phyloP scores from a whole-genome alignment of 2,113 vertebrate species.

The Neolamprologus modestus region DNA sequence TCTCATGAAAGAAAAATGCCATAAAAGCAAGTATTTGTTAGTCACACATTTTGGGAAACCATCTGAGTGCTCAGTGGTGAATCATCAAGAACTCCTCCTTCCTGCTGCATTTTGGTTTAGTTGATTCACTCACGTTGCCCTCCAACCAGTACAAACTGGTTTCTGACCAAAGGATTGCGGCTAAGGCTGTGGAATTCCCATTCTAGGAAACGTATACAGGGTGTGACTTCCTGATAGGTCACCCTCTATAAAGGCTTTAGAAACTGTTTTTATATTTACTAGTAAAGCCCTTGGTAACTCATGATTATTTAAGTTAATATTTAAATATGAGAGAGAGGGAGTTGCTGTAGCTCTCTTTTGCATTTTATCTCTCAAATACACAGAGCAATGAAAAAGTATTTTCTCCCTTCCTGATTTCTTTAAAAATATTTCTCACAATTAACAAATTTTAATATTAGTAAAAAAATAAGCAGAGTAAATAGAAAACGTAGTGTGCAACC shows the following conservation, averaged over 20 bases:
- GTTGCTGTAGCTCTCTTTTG: background rate
- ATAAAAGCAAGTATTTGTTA: background rate
- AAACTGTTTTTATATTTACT: background rate
- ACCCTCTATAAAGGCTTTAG: background rate
- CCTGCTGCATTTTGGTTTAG: background rate
- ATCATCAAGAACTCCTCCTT: background rate
- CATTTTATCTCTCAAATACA: background rate
- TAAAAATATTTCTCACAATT: background rate
- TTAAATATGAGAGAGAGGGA: background rate
- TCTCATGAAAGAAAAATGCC: background rate
- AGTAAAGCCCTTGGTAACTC: background rate
- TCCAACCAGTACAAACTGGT: background rate
- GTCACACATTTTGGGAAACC: background rate
- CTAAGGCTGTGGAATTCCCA: background rate
- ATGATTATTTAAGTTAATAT: background rate
- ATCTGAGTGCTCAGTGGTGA: background rate
- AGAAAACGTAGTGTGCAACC: background rate
- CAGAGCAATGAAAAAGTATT: background rate
- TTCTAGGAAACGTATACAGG: background rate
- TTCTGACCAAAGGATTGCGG: background rate
- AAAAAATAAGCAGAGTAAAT: background rate
- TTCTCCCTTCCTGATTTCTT: background rate
- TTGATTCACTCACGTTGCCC: background rate
- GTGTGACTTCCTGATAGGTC: background rate
- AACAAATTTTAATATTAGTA: background rate